Percentiles rank a stretch among this genome's conserved stretches.
These are phyloP conservation scores for Microcaecilia unicolor DNA, from an alignment of 2,797 vertebrate genomes.

Conservation along the genomic window DNA sequence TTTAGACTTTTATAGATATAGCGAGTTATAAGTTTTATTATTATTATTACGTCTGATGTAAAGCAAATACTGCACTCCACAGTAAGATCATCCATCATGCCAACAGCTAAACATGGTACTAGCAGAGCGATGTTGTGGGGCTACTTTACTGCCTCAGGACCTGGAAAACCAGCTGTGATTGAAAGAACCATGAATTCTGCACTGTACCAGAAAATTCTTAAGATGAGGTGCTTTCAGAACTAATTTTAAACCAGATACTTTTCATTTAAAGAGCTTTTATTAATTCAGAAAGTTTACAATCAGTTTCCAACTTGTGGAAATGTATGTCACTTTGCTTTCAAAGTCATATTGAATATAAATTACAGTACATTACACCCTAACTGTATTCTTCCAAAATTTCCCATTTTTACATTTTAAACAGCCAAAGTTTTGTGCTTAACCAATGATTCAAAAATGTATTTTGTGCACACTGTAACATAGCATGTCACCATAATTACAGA, in stretches of 20 bases:
- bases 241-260: neutral
- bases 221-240: slow-evolving; percentile 5
- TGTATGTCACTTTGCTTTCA: slow-evolving; percentile 1
- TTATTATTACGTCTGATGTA: no score
- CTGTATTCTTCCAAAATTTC: neutral
- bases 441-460: neutral
- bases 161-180: no score
- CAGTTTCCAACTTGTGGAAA: slow-evolving; percentile 1
- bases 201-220: no score
- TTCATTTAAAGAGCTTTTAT: neutral
- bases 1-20: no score
- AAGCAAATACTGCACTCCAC: no score
- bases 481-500: slow-evolving; percentile 1
- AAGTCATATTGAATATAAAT: neutral
- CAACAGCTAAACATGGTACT: no score
- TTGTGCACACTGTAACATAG: neutral
- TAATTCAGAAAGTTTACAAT: slow-evolving; percentile 7
- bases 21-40: no score
- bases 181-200: no score
- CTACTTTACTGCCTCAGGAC: no score
- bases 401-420: slow-evolving; percentile 6
- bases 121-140: no score
- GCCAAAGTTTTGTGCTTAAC: slow-evolving; percentile 19
- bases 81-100: no score
- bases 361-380: no score